A percentile compares a stretch with the other conserved stretches of the same genome.
phyloP scores from a whole-genome alignment of 2,888 invertebrate genomes.

The Leucoma salicis region DNA sequence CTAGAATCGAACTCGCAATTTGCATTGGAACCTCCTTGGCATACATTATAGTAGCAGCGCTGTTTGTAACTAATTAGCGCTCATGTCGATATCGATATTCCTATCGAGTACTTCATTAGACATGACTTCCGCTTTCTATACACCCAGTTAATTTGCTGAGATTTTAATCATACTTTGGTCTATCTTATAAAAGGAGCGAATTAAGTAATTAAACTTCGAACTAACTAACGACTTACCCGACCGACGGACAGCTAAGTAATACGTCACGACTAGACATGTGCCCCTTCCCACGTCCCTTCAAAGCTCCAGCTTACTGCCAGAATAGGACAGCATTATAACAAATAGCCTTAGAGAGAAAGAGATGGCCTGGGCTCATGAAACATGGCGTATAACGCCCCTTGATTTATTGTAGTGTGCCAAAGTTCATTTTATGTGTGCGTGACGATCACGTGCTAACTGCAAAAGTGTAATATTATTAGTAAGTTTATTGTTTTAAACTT shows the following conservation, averaged over 20 bases:
- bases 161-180: no score
- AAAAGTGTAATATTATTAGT: constrained; percentile 33
- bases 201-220: constrained; percentile 38
- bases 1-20: constrained; percentile 79
- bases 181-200: constrained; percentile 5
- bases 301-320: constrained; percentile 64
- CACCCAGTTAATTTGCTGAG: constrained; percentile 17
- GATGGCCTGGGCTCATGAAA: constrained; percentile 72
- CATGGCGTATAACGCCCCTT: constrained; percentile 83
- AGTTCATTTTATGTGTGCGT: constrained; percentile 77
- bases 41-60: constrained; percentile 70
- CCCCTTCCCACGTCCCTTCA: constrained; percentile 62
- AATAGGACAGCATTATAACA: constrained; percentile 60
- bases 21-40: constrained; percentile 76
- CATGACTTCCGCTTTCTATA: constrained; percentile 38
- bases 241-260: constrained; percentile 73
- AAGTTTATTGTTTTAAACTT: no score
- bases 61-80: constrained; percentile 71
- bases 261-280: constrained; percentile 80
- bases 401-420: constrained; percentile 81
- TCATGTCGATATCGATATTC: constrained; percentile 70
- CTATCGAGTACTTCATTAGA: constrained; percentile 63
- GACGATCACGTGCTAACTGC: constrained; percentile 45
- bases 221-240: constrained; percentile 53
- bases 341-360: constrained; percentile 60